Conservation (phyloP, 2,888 invertebrate genomes). For the Gymnocheta viridis region DNA sequence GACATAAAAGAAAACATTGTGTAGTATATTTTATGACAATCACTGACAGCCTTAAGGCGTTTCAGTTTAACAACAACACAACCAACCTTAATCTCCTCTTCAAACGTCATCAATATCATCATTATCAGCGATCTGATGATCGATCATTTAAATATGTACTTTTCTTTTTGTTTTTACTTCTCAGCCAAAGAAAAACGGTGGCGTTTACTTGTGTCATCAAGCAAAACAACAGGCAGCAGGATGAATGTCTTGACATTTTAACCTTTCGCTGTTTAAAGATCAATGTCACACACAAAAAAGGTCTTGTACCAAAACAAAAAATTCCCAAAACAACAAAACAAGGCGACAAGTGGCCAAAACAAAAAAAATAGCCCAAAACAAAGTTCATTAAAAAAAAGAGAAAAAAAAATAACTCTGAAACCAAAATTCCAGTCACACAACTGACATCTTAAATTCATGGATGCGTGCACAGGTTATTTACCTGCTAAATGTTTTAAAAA, state of each 20-base stretch:
- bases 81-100: constrained; percentile 24
- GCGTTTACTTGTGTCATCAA: constrained; percentile 66
- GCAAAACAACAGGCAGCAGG: constrained; percentile 25
- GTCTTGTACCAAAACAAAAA: constrained; percentile 22
- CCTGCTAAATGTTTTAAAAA: constrained; percentile 60
- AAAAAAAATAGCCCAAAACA: constrained; percentile 2
- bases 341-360: constrained; percentile 64
- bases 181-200: constrained; percentile 42
- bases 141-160: constrained; percentile 48
- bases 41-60: constrained; percentile 32
- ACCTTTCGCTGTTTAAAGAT: constrained; percentile 63
- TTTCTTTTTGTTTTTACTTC: neutral
- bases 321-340: constrained; percentile 19
- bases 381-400: constrained; percentile 26
- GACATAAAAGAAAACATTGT: neutral
- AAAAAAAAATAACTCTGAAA: constrained; percentile 10
- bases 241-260: constrained; percentile 64
- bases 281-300: constrained; percentile 58
- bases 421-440: constrained; percentile 65
- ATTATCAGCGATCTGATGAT: constrained; percentile 42
- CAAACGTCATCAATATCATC: constrained; percentile 41
- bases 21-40: constrained; percentile 17
- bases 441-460: constrained; percentile 69
- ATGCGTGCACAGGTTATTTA: constrained; percentile 70
- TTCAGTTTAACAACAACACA: neutral